Evolutionary conservation across 2,797 vertebrate genomes (phyloP), one percentile per base, ranked within the genome.

Genomic region (Sciurus vulgaris): DNA sequence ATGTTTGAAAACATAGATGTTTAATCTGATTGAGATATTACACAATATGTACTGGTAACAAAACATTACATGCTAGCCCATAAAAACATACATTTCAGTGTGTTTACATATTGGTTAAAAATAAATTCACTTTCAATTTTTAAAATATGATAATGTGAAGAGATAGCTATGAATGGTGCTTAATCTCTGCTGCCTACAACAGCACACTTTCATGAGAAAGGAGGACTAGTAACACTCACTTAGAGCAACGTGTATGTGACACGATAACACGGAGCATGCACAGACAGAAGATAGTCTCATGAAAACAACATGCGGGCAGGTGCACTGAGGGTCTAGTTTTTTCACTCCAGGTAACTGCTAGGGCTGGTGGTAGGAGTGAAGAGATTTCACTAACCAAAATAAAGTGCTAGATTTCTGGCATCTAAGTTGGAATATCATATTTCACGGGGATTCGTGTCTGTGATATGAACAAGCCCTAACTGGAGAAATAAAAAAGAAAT

Each of bases 361-460:
- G 35, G 20, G 15, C 69, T 86, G 51, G 17, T 72, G 47, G 76
- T 33, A 92, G 1, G 3, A 24, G 54, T 89, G 17, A 74, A 74
- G 38, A 70, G 44, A 47, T 87, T 89, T 86, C 18, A 15, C 69
- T 89, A 41, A 94, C 44, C 63, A 89, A 94, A 92, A 86, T 41
- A 83, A 94, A 76, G 54, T 65, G 76, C 69, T 92, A 72, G 24
- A 41, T 92, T 86, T 89, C 72, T 22, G 49, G 12, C 67, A 72
- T 24, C 41, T 13, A 65, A 65, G 38, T 82, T 35, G 15, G 22
- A 89, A 82, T 67, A 86, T 89, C 35, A 76, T 61, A 67, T 77
- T 92, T 95, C 70, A 20, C 61, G 90, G 33, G 30, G 33, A 77
- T 35, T 92, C 26, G 11, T 28, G 54, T 82, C 74, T 89, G 7